A percentile compares a stretch with the other conserved stretches of the same genome.
These are phyloP conservation scores for Itoplectis maculator DNA, from an alignment of 2,888 invertebrate species.

Conservation along the genomic window DNA sequence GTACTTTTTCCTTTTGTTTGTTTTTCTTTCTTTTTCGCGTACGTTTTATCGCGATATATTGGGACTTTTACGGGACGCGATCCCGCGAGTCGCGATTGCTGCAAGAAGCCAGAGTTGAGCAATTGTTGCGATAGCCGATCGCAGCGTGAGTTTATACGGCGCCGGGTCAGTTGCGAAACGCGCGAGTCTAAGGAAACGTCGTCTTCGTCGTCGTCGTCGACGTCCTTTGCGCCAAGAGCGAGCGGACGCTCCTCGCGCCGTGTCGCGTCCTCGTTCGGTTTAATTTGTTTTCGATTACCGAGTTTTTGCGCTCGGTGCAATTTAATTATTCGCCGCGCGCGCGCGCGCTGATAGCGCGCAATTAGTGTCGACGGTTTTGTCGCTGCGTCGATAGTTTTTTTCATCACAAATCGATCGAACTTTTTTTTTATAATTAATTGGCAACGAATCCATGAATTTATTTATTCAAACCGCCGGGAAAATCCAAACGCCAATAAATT, in stretches of 20 bases:
- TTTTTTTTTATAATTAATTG: too few relatives aligned
- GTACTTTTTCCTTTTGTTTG: background rate
- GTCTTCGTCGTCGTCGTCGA: background rate
- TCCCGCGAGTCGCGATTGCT: conserved; percentile 18
- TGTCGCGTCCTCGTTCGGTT: background rate
- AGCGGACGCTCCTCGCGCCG: background rate
- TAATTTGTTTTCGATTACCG: background rate
- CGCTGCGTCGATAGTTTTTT: background rate
- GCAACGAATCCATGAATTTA: too few relatives aligned
- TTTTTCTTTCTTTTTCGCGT: background rate
- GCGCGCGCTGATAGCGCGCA: too few relatives aligned
- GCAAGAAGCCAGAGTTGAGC: conserved; percentile 10
- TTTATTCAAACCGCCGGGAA: too few relatives aligned
- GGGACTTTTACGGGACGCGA: conserved; percentile 15
- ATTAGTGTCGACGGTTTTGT: background rate
- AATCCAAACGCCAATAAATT: too few relatives aligned
- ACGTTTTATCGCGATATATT: conserved; percentile 12
- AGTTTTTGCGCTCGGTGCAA: background rate
- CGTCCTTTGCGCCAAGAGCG: background rate
- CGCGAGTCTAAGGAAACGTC: background rate
- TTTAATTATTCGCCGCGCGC: background rate
- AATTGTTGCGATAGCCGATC: conserved; percentile 17
- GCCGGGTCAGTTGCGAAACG: conserved; percentile 8
- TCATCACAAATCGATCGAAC: too few relatives aligned
- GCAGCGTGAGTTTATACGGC: conserved; percentile 3